phyloP scores from a whole-genome alignment of 1,140 invertebrate genomes.

The Euglossa dilemma region DNA sequence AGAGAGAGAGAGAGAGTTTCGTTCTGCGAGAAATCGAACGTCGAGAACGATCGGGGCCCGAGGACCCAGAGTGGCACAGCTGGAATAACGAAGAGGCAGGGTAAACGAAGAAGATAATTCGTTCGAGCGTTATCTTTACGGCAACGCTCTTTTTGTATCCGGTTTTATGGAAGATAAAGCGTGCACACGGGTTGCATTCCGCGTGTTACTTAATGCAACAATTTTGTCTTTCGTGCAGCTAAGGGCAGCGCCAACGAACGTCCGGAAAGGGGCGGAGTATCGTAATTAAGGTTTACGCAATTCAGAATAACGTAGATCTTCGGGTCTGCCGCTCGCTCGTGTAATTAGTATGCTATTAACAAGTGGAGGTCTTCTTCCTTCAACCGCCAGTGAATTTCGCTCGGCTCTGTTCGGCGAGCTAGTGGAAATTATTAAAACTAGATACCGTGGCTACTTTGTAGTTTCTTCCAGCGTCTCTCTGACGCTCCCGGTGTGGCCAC shows the following conservation, averaged over 20 bases:
- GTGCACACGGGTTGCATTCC: not conserved
- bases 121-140: not conserved
- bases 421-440: not conserved
- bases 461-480: not conserved
- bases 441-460: not conserved
- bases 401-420: not conserved
- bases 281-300: slow-evolving; percentile 10
- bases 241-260: not conserved
- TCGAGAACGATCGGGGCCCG: too few relatives aligned
- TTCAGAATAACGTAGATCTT: slow-evolving; percentile 25
- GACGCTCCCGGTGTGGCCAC: not conserved
- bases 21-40: not conserved
- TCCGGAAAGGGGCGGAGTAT: slow-evolving; percentile 26
- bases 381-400: not conserved
- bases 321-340: not conserved
- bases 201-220: slow-evolving; percentile 10
- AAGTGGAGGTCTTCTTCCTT: not conserved
- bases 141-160: not conserved
- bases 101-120: not conserved
- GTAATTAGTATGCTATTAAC: slow-evolving; percentile 27
- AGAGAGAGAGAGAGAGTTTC: too few relatives aligned
- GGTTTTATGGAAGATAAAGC: slow-evolving; percentile 14
- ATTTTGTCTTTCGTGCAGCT: slow-evolving; percentile 6
- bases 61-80: too few relatives aligned
- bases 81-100: not conserved